These are phyloP conservation scores for Lindbergichthys nudifrons DNA, from an alignment of 2,797 vertebrate species.

Conservation along the genomic window DNA sequence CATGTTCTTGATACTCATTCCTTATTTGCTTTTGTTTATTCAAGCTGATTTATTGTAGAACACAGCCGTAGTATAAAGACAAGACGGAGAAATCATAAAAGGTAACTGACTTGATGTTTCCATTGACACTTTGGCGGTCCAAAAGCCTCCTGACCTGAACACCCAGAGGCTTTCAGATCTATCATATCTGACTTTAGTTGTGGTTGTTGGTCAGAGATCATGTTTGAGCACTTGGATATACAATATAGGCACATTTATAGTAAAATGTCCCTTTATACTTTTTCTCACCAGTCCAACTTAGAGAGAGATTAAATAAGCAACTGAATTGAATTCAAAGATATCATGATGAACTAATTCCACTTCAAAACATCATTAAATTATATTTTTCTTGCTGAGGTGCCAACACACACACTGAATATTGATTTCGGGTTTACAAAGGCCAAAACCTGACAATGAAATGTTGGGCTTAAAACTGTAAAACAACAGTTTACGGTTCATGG, in stretches of 20 bases:
- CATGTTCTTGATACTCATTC: constrained; percentile 2
- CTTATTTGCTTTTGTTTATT: constrained; percentile 9
- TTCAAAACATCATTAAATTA: not conserved
- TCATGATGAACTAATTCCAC: not conserved
- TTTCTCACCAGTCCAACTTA: not conserved
- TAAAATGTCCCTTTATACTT: not conserved
- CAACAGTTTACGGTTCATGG: not conserved
- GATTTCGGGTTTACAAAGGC: not conserved
- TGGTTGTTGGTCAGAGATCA: constrained; percentile 13
- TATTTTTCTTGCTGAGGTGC: not conserved
- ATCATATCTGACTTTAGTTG: not conserved
- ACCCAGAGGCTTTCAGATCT: not conserved
- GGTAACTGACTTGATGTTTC: not conserved
- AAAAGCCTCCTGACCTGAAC: not conserved
- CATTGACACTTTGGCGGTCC: not conserved
- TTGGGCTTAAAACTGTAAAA: not conserved
- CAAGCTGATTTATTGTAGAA: constrained; percentile 15
- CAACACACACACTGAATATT: not conserved
- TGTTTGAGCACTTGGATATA: constrained; percentile 10
- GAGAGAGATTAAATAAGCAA: not conserved
- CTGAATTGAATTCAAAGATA: not conserved
- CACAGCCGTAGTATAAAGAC: not conserved
- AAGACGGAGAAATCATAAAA: not conserved
- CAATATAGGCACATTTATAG: not conserved
- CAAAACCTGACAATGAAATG: not conserved